Evolutionary conservation across 1,140 invertebrate species (phyloP).

Genomic region (Bombus haemorrhoidalis): DNA sequence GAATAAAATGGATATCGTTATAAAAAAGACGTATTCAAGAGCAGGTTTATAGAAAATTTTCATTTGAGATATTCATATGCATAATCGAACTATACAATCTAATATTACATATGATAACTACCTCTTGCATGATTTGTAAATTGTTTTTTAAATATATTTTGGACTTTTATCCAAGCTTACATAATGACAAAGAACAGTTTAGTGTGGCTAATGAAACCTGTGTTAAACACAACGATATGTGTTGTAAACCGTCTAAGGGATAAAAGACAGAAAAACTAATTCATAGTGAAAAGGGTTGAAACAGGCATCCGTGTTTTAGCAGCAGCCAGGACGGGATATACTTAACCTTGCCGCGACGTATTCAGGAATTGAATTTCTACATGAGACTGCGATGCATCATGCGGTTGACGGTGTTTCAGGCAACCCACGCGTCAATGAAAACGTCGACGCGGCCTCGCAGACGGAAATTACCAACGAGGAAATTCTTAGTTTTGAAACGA

Average conservation of each 20-base stretch:
- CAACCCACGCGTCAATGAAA: slow-evolving; percentile 34
- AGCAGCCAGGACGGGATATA: neutral
- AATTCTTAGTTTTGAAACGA: slow-evolving; percentile 48
- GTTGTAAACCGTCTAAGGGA: neutral
- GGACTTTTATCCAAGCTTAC: too few species aligned
- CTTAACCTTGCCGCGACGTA: slow-evolving; percentile 14
- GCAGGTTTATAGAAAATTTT: too few species aligned
- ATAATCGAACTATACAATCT: too few species aligned
- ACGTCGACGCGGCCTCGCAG: slow-evolving; percentile 12
- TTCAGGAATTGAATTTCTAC: slow-evolving; percentile 59
- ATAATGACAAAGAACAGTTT: too few species aligned
- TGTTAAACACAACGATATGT: neutral
- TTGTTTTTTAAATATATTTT: too few species aligned
- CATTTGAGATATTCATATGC: too few species aligned
- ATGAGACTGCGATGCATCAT: neutral
- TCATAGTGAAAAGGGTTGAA: neutral
- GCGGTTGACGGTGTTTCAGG: neutral
- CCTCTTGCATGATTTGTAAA: too few species aligned
- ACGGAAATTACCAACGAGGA: slow-evolving; percentile 53
- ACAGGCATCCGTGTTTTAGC: neutral
- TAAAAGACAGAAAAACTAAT: neutral
- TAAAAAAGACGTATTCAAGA: neutral
- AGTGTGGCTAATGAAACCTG: neutral
- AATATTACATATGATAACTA: too few species aligned
- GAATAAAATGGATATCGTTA: neutral